phyloP scores from a whole-genome alignment of 92 coral and sea anemone genomes.

The Pocillopora grandis region DNA sequence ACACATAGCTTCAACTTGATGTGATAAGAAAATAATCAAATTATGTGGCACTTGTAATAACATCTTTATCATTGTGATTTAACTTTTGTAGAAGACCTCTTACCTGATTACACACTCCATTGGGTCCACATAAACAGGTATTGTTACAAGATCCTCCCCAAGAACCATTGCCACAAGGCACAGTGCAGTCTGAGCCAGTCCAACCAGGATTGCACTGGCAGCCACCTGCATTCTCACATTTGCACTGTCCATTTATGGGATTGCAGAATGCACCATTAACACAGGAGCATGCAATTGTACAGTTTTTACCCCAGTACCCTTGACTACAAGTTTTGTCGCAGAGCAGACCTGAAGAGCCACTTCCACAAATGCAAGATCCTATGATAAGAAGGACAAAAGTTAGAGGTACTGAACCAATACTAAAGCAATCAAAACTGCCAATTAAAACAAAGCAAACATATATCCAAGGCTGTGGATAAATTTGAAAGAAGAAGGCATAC shows the following conservation, averaged over 20 bases:
- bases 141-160: constrained; percentile 83
- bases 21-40: too few species aligned
- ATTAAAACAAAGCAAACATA: too few species aligned
- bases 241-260: constrained; percentile 73
- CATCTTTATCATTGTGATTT: too few species aligned
- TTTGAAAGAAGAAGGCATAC: too few species aligned
- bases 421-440: too few species aligned
- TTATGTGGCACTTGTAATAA: too few species aligned
- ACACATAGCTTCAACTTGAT: too few species aligned
- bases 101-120: constrained; percentile 78
- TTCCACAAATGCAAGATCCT: constrained; percentile 75
- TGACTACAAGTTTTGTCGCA: constrained; percentile 77
- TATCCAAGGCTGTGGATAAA: too few species aligned
- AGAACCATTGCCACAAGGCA: constrained; percentile 48
- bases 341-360: constrained; percentile 75
- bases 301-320: constrained; percentile 83
- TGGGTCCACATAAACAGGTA: constrained; percentile 62
- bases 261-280: constrained; percentile 76
- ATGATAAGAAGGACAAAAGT: not conserved
- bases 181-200: constrained; percentile 65
- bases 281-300: constrained; percentile 72
- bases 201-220: constrained; percentile 84
- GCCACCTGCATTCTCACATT: constrained; percentile 41
- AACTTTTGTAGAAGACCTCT: not conserved
- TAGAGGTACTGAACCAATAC: too few species aligned